These are phyloP conservation scores for Oreochromis aureus DNA, from an alignment of 2,113 vertebrate genomes.

Conservation along the genomic window DNA sequence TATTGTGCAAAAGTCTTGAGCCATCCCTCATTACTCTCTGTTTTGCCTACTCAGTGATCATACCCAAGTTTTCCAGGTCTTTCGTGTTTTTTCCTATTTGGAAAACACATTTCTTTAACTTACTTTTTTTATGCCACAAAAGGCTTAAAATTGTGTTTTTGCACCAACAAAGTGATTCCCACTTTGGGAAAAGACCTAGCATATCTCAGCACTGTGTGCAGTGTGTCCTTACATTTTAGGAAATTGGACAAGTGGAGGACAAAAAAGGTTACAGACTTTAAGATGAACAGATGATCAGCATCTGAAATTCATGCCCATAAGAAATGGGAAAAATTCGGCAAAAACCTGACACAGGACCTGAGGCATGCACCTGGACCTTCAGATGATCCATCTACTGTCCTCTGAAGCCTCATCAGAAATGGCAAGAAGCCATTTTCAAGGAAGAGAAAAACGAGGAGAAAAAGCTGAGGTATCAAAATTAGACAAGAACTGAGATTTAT, in stretches of 20 bases:
- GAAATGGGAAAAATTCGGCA: background rate
- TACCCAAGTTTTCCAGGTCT: background rate
- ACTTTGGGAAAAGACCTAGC: background rate
- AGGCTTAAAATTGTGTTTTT: background rate
- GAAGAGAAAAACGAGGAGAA: background rate
- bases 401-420: background rate
- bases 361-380: background rate
- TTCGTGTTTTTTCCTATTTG: background rate
- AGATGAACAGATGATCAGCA: background rate
- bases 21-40: background rate
- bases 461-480: background rate
- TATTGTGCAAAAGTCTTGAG: background rate
- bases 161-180: background rate
- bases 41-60: background rate
- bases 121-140: background rate
- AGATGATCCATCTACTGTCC: background rate
- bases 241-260: background rate
- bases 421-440: background rate
- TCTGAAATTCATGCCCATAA: background rate
- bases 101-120: background rate
- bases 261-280: background rate
- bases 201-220: background rate
- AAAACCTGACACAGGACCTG: background rate
- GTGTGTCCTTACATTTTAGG: background rate
- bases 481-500: background rate